These are phyloP conservation scores for Capreolus pygargus DNA, from an alignment of 2,113 vertebrate species.

Conservation along the genomic window DNA sequence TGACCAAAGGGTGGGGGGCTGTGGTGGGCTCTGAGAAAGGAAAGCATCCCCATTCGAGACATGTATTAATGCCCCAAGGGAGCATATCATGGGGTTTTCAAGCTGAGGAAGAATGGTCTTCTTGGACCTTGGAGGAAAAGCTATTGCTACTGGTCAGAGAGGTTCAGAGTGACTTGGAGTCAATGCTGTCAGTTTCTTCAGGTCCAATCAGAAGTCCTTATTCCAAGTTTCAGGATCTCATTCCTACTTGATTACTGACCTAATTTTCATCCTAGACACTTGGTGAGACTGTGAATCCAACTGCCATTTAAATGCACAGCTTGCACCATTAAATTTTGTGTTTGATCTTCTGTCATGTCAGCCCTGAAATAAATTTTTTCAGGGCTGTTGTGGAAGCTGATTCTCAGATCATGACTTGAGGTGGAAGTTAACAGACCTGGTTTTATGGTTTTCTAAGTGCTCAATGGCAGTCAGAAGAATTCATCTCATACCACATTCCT, in stretches of 20 bases:
- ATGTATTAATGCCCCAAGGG: neutral
- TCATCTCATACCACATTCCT: neutral
- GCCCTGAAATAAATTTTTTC: neutral
- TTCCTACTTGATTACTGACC: neutral
- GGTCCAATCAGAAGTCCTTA: neutral
- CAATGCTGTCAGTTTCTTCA: neutral
- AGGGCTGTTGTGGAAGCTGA: neutral
- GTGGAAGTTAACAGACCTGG: neutral
- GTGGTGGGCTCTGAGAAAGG: neutral
- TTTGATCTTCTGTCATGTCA: neutral
- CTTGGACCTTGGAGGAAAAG: neutral
- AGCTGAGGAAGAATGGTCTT: neutral
- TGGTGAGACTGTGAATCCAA: neutral
- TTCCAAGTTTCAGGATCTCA: neutral
- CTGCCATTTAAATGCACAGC: neutral
- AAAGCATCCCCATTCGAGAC: neutral
- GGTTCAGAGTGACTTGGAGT: neutral
- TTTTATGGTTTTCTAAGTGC: neutral
- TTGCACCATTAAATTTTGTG: neutral
- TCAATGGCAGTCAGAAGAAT: neutral
- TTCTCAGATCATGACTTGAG: neutral
- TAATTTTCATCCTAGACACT: neutral
- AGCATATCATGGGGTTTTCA: neutral
- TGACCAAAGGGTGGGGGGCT: accelerated
- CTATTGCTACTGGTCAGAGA: neutral